These are phyloP conservation scores for Cyphomyrus plagiostoma DNA, from an alignment of 2,113 vertebrate species.

Conservation along the genomic window DNA sequence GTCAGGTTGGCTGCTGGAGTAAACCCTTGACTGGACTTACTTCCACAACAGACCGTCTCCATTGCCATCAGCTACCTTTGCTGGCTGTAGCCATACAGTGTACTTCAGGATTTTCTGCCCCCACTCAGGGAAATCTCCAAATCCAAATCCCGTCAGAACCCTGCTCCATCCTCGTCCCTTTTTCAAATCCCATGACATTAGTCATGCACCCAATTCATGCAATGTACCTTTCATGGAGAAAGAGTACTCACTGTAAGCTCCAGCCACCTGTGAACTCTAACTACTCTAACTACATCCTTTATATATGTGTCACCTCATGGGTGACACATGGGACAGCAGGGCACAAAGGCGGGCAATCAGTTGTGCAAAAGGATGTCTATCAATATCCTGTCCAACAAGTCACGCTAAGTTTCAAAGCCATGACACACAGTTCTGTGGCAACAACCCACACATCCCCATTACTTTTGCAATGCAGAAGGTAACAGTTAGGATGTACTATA, in stretches of 20 bases:
- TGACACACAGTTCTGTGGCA: neutral
- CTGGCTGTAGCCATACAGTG: neutral
- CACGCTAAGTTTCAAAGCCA: neutral
- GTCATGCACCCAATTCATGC: neutral
- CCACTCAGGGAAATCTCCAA: neutral
- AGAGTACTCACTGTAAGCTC: neutral
- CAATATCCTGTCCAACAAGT: neutral
- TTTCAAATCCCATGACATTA: neutral
- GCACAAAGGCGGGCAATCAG: neutral
- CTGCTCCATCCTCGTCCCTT: neutral
- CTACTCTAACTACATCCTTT: neutral
- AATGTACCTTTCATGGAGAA: neutral
- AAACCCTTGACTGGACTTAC: neutral
- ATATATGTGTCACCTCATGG: neutral
- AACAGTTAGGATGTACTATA: neutral
- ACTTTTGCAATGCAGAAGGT: neutral
- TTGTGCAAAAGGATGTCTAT: neutral
- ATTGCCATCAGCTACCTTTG: neutral
- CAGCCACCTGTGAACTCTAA: neutral
- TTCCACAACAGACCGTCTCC: neutral
- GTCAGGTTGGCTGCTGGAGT: neutral
- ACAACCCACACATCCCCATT: neutral
- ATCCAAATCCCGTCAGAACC: neutral
- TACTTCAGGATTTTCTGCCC: neutral
- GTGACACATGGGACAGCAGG: neutral